Evolutionary conservation across 2,888 invertebrate species (phyloP).

Genomic region (Emmelina monodactyla): DNA sequence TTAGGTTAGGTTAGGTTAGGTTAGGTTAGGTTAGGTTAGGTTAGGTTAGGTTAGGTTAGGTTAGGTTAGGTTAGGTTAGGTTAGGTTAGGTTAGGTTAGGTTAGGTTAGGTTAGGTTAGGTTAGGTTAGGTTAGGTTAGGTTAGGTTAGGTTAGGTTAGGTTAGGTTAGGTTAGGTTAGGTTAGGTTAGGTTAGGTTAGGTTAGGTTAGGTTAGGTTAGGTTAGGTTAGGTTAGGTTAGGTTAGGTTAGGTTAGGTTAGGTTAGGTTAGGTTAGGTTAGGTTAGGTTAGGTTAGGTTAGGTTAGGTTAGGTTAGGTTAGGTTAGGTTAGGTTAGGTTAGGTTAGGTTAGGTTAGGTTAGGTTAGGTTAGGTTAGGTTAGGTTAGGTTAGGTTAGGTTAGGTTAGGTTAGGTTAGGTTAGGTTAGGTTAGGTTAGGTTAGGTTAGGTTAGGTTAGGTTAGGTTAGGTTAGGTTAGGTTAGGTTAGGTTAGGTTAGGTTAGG

Average conservation of each 20-base stretch:
- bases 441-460: constrained; percentile 11
- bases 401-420: constrained; percentile 10
- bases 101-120: constrained; percentile 7
- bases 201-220: constrained; percentile 13
- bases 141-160: constrained; percentile 9
- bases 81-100: constrained; percentile 9
- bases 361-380: constrained; percentile 11
- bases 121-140: constrained; percentile 7
- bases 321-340: constrained; percentile 8
- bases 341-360: constrained; percentile 11
- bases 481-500: constrained; percentile 11
- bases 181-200: constrained; percentile 9
- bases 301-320: constrained; percentile 9
- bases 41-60: constrained; percentile 11
- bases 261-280: constrained; percentile 8
- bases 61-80: constrained; percentile 7
- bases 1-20: constrained; percentile 8
- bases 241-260: constrained; percentile 8
- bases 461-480: constrained; percentile 11
- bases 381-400: constrained; percentile 10
- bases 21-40: constrained; percentile 13
- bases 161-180: constrained; percentile 8
- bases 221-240: constrained; percentile 13
- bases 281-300: constrained; percentile 8
- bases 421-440: constrained; percentile 11